Evolutionary conservation across 2,113 vertebrate genomes (phyloP).

Genomic region (Thunnus thynnus): DNA sequence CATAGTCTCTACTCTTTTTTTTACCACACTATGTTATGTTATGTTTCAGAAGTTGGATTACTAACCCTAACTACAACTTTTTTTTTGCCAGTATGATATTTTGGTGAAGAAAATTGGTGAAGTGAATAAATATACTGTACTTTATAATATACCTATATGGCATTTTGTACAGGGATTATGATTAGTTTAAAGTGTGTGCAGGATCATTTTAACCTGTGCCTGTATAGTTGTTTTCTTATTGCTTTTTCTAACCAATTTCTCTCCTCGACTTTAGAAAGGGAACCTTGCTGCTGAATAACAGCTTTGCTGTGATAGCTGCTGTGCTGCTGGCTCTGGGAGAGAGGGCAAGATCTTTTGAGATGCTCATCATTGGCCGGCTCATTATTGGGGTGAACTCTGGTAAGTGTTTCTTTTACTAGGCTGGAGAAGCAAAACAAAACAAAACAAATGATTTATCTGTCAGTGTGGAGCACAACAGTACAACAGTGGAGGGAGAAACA

Average conservation of each 20-base stretch:
- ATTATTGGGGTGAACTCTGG: conserved; percentile 94
- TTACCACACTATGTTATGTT: background rate
- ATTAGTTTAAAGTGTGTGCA: too few relatives aligned
- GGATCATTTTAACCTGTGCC: background rate
- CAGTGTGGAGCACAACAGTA: background rate
- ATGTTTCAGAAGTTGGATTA: background rate
- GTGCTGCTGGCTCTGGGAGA: conserved; percentile 89
- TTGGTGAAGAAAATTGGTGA: too few relatives aligned
- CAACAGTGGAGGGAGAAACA: too few relatives aligned
- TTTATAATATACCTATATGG: too few relatives aligned
- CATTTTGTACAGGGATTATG: too few relatives aligned
- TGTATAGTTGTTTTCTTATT: background rate
- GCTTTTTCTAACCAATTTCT: background rate
- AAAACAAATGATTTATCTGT: background rate
- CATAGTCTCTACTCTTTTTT: too few relatives aligned
- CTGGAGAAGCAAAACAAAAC: background rate
- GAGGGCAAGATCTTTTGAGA: conserved; percentile 88
- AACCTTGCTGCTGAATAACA: conserved; percentile 90
- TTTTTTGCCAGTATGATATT: too few relatives aligned
- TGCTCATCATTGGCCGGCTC: conserved; percentile 93
- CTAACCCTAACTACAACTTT: too few relatives aligned
- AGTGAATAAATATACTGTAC: too few relatives aligned
- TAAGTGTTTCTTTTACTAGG: conserved; percentile 72
- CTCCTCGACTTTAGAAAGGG: conserved; percentile 86
- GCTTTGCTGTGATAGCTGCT: conserved; percentile 88